Evolutionary conservation across 2,888 invertebrate species (phyloP).

Genomic region (Antheraea yamamai): DNA sequence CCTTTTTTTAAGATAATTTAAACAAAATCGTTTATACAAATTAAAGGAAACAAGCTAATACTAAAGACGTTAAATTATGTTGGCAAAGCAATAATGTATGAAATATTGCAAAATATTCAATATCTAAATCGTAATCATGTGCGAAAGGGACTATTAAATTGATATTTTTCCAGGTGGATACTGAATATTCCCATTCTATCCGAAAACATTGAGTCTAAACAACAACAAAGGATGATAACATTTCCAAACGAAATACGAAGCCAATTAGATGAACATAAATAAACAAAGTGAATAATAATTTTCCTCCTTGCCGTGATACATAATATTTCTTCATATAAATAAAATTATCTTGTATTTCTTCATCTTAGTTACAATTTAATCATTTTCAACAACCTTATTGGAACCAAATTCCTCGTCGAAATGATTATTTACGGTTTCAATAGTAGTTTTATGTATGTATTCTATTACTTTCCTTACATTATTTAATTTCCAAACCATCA

Average conservation of each 20-base stretch:
- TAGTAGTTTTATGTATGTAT: too few species aligned
- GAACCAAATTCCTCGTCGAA: too few species aligned
- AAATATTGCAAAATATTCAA: neutral
- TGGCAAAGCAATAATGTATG: too few species aligned
- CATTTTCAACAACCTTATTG: neutral
- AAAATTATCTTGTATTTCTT: neutral
- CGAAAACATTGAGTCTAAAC: slow-evolving; percentile 11
- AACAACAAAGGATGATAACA: slow-evolving; percentile 18
- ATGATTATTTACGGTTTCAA: too few species aligned
- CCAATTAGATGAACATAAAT: slow-evolving; percentile 16
- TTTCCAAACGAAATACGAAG: slow-evolving; percentile 17
- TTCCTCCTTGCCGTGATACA: neutral
- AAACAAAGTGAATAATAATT: slow-evolving; percentile 15
- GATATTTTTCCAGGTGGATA: neutral
- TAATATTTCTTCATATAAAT: neutral
- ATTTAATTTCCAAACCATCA: too few species aligned
- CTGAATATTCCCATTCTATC: neutral
- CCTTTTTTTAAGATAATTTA: too few species aligned
- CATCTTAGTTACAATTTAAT: neutral
- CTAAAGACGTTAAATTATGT: too few species aligned
- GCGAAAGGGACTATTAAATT: neutral
- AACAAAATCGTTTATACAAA: too few species aligned
- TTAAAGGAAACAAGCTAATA: too few species aligned
- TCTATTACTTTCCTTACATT: too few species aligned
- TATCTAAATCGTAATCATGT: neutral